Evolutionary conservation across 1,140 invertebrate genomes (phyloP), one percentile per base, ranked within the genome.

Genomic region (Copidosoma floridanum): DNA sequence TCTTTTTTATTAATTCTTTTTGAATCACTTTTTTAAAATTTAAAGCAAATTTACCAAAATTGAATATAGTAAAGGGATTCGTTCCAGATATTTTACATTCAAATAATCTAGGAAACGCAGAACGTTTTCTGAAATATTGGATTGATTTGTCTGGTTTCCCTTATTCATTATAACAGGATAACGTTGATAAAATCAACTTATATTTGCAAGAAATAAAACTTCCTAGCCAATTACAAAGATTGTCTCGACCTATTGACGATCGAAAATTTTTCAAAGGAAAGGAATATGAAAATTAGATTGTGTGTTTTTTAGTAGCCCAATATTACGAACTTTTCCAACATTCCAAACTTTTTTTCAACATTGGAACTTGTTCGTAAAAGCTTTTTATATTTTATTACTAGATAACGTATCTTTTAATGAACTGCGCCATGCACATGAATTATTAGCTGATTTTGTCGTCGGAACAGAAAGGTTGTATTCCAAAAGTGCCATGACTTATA

Each of bases 281-380:
- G 38, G 53, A 66, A 32, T 66, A 40, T 37, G 65, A 66, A 29
- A 66, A 66, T 47, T 66, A 21, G 40, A 20, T 61, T n/a, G n/a
- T 10, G 38, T 66, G 3, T 57, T 55, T 53, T 66, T 55, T 26
- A 58, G 61, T 57, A 16, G 58, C 2, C 58, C 62, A 26, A 40
- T 63, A 7, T n/a, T 66, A 48, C 24, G 7, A 16, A 24, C 27
- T 41, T 29, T 52, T 61, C 3, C 35, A 20, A 18, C 16, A n/a
- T 35, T 46, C 16, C 5, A 38, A 10, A 8, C 38, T 18, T 66
- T 58, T 58, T 12, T 59, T 20, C 1, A 23, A 26, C 65, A 64
- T 50, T 43, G 64, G 56, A 35, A 27, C 27, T 47, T 63, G 20
- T 57, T 57, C 21, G 47, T 65, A 11, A 60, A 53, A 48, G 47